Conservation (phyloP, 1,140 invertebrate species). For the Drosophila setifemur region DNA sequence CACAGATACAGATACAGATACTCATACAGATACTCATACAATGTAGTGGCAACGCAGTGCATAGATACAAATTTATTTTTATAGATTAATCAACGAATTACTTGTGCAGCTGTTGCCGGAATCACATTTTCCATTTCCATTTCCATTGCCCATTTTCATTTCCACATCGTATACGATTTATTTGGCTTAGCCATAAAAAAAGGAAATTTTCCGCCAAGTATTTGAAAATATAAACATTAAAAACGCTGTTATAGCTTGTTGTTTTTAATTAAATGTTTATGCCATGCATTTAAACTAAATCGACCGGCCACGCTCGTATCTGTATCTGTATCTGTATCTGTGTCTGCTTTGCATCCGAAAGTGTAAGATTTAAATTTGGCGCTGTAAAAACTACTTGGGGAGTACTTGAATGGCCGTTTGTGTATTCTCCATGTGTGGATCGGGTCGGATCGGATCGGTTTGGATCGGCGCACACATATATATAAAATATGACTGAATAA, state of each 20-base stretch:
- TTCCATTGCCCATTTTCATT: constrained; percentile 30
- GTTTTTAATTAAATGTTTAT: constrained; percentile 72
- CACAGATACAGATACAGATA: constrained; percentile 5
- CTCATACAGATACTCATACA: not conserved
- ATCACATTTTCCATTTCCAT: constrained; percentile 28
- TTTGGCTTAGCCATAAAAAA: constrained; percentile 67
- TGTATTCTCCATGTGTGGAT: constrained; percentile 35
- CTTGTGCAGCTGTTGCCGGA: constrained; percentile 51
- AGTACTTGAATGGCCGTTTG: constrained; percentile 37
- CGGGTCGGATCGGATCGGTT: not conserved
- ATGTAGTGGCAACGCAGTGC: not conserved
- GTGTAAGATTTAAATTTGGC: constrained; percentile 41
- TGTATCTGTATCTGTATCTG: constrained; percentile 11
- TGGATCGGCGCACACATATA: constrained; percentile 26
- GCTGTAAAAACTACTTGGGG: constrained; percentile 48
- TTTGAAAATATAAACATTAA: constrained; percentile 66
- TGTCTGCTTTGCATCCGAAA: constrained; percentile 36
- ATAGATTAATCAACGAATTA: constrained; percentile 76
- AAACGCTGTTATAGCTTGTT: constrained; percentile 32
- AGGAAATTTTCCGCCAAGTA: constrained; percentile 55
- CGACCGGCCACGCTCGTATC: constrained; percentile 22
- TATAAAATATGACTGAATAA: constrained; percentile 75
- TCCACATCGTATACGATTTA: constrained; percentile 59
- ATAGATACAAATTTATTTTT: constrained; percentile 78
- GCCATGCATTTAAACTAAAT: constrained; percentile 57